Evolutionary conservation across 2,888 invertebrate species (phyloP).

Genomic region (Chrysotoxum bicinctum): DNA sequence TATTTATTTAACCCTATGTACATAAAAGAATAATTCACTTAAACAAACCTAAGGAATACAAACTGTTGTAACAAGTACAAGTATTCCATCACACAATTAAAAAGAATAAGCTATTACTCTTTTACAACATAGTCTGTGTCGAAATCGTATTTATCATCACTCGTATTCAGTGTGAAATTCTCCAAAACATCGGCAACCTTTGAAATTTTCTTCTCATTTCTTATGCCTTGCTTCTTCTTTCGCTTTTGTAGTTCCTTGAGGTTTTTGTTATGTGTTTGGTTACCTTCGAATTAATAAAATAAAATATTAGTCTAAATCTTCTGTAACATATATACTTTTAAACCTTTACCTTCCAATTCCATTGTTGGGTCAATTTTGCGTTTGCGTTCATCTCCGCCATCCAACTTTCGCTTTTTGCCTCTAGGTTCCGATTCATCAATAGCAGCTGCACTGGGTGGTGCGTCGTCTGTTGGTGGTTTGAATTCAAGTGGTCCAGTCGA

Average conservation of each 20-base stretch:
- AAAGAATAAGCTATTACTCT: conserved; percentile 63
- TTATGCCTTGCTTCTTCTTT: conserved; percentile 83
- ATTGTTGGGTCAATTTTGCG: conserved; percentile 86
- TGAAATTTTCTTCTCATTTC: conserved; percentile 85
- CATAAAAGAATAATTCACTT: conserved; percentile 32
- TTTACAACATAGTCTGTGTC: conserved; percentile 79
- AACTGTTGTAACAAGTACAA: conserved; percentile 6
- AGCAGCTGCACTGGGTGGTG: conserved; percentile 71
- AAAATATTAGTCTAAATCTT: neutral
- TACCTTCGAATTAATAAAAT: conserved; percentile 75
- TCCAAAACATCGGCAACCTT: conserved; percentile 86
- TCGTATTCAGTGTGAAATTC: conserved; percentile 79
- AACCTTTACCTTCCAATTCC: conserved; percentile 85
- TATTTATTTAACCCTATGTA: conserved; percentile 52
- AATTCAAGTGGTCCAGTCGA: conserved; percentile 85
- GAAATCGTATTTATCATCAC: conserved; percentile 79
- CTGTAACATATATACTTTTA: neutral
- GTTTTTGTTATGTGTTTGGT: conserved; percentile 84
- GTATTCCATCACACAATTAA: conserved; percentile 17
- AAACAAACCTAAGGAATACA: conserved; percentile 26
- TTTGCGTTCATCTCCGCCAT: conserved; percentile 75
- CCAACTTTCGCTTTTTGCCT: conserved; percentile 77
- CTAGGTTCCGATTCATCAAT: conserved; percentile 76
- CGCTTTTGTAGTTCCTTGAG: conserved; percentile 83
- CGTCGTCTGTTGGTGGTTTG: conserved; percentile 82